phyloP scores from a whole-genome alignment of 2,797 vertebrate genomes.

The Anabas testudineus region DNA sequence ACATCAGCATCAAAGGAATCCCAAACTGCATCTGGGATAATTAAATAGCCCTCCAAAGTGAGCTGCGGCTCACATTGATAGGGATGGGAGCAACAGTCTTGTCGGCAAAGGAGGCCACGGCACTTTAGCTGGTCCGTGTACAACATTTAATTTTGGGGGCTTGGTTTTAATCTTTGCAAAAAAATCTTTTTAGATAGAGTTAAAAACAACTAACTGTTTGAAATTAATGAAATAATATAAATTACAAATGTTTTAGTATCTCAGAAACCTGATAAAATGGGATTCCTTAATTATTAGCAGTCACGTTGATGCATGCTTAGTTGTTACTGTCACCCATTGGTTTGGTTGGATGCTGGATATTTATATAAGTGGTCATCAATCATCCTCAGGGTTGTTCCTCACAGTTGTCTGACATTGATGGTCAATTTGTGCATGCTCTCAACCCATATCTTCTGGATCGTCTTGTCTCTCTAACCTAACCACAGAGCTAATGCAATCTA shows the following conservation, averaged over 20 bases:
- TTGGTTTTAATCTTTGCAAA: neutral
- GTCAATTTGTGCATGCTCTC: neutral
- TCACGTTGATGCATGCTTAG: too few species aligned
- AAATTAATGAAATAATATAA: neutral
- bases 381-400: neutral
- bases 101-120: neutral
- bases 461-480: slow-evolving; percentile 16
- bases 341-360: neutral
- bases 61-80: neutral
- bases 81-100: neutral
- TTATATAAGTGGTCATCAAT: neutral
- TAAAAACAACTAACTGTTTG: too few species aligned
- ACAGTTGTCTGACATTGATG: too few species aligned
- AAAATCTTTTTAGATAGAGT: too few species aligned
- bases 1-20: slow-evolving; percentile 7
- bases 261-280: too few species aligned
- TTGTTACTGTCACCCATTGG: neutral
- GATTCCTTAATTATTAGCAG: too few species aligned
- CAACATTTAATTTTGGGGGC: neutral
- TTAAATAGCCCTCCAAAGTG: neutral
- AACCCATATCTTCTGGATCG: slow-evolving; percentile 15
- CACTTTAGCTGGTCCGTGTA: neutral
- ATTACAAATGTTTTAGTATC: too few species aligned
- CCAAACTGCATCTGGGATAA: neutral
- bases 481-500: slow-evolving; percentile 48